Percentiles rank a stretch among this genome's conserved stretches.
These are phyloP conservation scores for Oscheius myriophilus DNA, from an alignment of 2,888 invertebrate genomes.

Conservation along the genomic window DNA sequence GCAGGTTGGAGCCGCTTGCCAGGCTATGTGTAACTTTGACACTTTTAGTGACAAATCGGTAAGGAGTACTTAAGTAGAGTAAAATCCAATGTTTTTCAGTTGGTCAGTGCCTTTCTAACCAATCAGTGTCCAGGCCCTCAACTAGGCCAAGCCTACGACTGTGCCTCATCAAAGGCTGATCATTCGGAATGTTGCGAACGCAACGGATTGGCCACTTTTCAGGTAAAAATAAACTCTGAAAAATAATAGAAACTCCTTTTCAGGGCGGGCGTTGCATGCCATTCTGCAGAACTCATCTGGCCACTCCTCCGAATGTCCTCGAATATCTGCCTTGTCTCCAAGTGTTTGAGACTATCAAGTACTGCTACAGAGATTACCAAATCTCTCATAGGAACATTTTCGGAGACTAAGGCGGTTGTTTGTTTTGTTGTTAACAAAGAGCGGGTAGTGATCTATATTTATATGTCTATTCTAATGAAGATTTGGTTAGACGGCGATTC, in stretches of 20 bases:
- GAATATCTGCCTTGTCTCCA: slow-evolving; percentile 64
- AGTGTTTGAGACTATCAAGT: slow-evolving; percentile 52
- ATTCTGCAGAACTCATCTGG: slow-evolving; percentile 63
- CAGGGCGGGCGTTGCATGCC: slow-evolving; percentile 65
- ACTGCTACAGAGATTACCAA: slow-evolving; percentile 56
- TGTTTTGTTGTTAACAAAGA: no score
- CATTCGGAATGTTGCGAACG: slow-evolving; percentile 59
- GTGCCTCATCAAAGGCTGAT: slow-evolving; percentile 63
- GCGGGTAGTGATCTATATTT: no score
- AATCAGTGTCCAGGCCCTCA: slow-evolving; percentile 67
- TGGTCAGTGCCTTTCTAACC: slow-evolving; percentile 63
- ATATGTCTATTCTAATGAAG: not conserved
- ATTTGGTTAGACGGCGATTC: not conserved
- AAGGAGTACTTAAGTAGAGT: slow-evolving; percentile 7
- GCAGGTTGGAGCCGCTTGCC: slow-evolving; percentile 54
- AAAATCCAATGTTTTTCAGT: slow-evolving; percentile 41
- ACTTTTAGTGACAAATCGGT: slow-evolving; percentile 67
- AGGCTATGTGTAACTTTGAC: slow-evolving; percentile 66
- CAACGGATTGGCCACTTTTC: slow-evolving; percentile 53
- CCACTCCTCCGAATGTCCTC: slow-evolving; percentile 65
- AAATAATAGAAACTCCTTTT: not conserved
- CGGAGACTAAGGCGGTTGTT: slow-evolving; percentile 54
- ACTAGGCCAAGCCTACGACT: slow-evolving; percentile 66
- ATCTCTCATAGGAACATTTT: slow-evolving; percentile 62
- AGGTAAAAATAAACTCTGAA: slow-evolving; percentile 38